Evolutionary conservation across 2,113 vertebrate species (phyloP), one percentile per base, ranked within the genome.

Genomic region (Brachyistius frenatus): DNA sequence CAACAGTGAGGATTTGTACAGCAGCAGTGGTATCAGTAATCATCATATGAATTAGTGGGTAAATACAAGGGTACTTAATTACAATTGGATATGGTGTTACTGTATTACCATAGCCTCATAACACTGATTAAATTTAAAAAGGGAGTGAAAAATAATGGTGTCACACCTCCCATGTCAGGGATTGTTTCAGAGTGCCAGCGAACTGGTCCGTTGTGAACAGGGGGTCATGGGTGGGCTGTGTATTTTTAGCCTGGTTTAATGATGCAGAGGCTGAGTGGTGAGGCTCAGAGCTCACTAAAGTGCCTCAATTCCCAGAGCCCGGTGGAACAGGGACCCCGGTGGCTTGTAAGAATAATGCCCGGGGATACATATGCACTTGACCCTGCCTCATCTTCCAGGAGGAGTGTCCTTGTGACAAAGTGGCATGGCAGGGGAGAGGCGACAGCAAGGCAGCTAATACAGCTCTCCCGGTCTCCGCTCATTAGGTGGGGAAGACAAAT

Each of bases 211-310:
- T 46, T 66, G 64, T 39, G 63, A 86, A 84, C 69, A 13, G 44
- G 32, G 66, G 62, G 56, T 69, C 56, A 78, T 78, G 76, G 81
- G 83, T 77, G 85, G 80, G 76, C 72, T 73, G 74, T 79, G 83
- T 88, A 91, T 92, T 93, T 92, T 91, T 93, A 93, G 89, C 70
- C 52, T 5, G 6, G 68, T 89, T 85, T 88, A 88, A 90, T 88
- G 87, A 90, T 89, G 85, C 78, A 71, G 80, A 73, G 75, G 78
- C 61, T 83, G 73, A 78, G 67, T 66, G 66, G 86, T 73, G 65
- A 36, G 63, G 80, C 83, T 73, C 76, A 47, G 67, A 73, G 80
- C 75, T 74, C 16, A 44, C 68, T 85, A 54, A 82, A 90, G 80
- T 77, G 84, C 81, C 76, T 82, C 74, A 60, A 64, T 83, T 84